phyloP scores from a whole-genome alignment of 1,140 invertebrate genomes.

The Gryllus bimaculatus region DNA sequence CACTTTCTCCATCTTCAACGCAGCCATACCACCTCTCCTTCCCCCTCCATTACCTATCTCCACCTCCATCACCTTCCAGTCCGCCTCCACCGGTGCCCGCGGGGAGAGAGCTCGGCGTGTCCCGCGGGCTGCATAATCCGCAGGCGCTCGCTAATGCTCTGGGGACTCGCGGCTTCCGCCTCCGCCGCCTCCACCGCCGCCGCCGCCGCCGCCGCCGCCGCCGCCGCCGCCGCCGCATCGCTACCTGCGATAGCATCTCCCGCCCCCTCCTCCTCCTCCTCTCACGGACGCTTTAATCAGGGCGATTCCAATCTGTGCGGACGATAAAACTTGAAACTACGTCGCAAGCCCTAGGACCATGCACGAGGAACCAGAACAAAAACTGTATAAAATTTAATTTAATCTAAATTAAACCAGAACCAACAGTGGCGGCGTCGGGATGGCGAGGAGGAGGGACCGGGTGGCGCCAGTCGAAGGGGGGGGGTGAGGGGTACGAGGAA shows the following conservation, averaged over 20 bases:
- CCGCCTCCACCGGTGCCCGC: too few relatives aligned
- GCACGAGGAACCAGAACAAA: background rate
- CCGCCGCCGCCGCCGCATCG: background rate
- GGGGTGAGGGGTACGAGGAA: background rate
- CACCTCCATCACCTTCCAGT: too few relatives aligned
- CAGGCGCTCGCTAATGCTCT: background rate
- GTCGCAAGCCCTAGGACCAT: background rate
- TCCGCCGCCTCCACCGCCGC: too few relatives aligned
- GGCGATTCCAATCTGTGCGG: background rate
- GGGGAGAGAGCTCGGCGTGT: background rate
- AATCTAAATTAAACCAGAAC: slow-evolving; percentile 1
- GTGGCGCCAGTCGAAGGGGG: background rate
- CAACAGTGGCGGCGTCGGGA: background rate
- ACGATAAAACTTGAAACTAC: background rate
- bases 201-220: too few relatives aligned
- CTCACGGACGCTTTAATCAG: background rate
- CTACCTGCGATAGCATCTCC: background rate
- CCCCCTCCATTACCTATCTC: too few relatives aligned
- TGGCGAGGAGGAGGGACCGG: background rate
- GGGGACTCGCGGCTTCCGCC: background rate
- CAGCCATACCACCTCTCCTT: too few relatives aligned
- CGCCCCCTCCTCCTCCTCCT: too few relatives aligned
- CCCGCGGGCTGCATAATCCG: background rate
- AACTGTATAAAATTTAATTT: slow-evolving; percentile 2
- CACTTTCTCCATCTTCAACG: too few relatives aligned